These are phyloP conservation scores for Xylocampa areola DNA, from an alignment of 2,888 invertebrate genomes.

Conservation along the genomic window DNA sequence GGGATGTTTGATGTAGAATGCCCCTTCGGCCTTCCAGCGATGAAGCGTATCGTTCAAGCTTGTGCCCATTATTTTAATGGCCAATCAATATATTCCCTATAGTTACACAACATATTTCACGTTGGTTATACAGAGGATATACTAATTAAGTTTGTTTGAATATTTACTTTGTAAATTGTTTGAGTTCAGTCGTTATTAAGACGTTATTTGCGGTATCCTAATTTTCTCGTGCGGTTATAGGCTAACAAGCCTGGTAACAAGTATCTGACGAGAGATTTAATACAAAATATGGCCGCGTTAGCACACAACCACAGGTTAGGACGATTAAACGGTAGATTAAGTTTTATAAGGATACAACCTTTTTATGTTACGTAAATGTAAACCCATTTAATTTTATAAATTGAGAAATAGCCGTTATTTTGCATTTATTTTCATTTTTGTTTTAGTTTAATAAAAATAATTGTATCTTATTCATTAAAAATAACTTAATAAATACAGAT, in stretches of 20 bases:
- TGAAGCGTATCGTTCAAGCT: conserved; percentile 79
- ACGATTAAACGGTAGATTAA: conserved; percentile 36
- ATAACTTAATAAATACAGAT: too few species aligned
- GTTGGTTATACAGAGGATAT: conserved; percentile 70
- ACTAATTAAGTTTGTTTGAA: conserved; percentile 86
- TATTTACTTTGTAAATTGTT: conserved; percentile 86
- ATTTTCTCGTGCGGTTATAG: conserved; percentile 67
- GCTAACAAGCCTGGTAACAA: conserved; percentile 52
- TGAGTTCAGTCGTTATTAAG: conserved; percentile 82
- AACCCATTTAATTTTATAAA: conserved; percentile 17
- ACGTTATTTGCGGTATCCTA: conserved; percentile 74
- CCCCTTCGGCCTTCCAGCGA: conserved; percentile 71
- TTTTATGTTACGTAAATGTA: conserved; percentile 21
- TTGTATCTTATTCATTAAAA: too few species aligned
- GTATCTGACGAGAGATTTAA: conserved; percentile 44
- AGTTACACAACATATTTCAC: conserved; percentile 82
- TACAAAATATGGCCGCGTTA: conserved; percentile 40
- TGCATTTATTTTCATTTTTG: too few species aligned
- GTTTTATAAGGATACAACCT: conserved; percentile 33
- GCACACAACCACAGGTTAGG: conserved; percentile 26
- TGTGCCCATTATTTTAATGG: conserved; percentile 84
- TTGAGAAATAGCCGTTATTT: neutral
- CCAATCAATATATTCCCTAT: conserved; percentile 83
- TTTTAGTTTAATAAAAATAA: too few species aligned
- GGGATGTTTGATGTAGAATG: conserved; percentile 69